These are phyloP conservation scores for Orcinus orca DNA, from an alignment of 2,113 vertebrate species.

Conservation along the genomic window DNA sequence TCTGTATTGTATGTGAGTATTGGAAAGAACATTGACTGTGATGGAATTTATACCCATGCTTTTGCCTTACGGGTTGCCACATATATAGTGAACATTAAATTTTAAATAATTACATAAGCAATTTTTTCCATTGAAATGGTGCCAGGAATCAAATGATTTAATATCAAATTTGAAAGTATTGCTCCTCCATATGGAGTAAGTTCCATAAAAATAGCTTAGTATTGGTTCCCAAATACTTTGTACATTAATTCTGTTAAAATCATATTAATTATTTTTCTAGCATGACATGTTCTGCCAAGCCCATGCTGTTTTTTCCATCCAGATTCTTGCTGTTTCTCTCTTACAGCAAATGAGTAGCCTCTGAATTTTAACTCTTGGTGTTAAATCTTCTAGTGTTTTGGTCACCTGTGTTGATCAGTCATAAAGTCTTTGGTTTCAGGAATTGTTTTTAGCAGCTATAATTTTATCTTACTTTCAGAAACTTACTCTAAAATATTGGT, in stretches of 20 bases:
- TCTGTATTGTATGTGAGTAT: neutral
- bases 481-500: neutral
- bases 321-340: neutral
- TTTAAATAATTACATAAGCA: neutral
- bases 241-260: slow-evolving; percentile 9
- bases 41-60: no score
- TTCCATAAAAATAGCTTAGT: neutral
- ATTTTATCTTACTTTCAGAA: slow-evolving; percentile 32
- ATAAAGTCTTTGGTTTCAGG: neutral
- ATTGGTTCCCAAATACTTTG: neutral
- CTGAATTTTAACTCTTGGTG: neutral
- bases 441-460: neutral
- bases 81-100: neutral
- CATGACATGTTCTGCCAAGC: neutral
- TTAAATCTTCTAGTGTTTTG: neutral
- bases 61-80: neutral
- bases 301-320: neutral
- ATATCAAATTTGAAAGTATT: neutral
- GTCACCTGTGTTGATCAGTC: neutral
- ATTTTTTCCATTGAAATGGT: neutral
- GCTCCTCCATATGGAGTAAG: neutral
- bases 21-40: neutral
- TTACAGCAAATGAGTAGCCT: neutral
- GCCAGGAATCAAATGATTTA: neutral
- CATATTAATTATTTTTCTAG: neutral